Evolutionary conservation across 2,113 vertebrate genomes (phyloP), one percentile per base, ranked within the genome.

Genomic region (Ceyx cyanopectus): DNA sequence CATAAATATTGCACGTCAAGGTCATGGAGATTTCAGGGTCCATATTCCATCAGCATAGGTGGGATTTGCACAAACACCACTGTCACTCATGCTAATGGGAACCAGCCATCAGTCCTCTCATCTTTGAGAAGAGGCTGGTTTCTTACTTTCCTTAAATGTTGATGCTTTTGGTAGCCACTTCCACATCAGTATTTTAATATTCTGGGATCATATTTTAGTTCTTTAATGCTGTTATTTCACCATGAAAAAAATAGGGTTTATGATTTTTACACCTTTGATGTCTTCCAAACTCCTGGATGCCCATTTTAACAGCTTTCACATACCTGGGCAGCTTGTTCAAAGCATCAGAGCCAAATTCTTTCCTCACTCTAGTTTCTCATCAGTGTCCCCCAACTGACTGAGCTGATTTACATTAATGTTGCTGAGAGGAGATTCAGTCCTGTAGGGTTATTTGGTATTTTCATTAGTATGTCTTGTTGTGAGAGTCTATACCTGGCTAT

Each of bases 21-120:
- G 93, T 96, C 97, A 96, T 14, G 30, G 88, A 92, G 80, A 96
- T 95, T 90, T 92, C 65, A 76, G 92, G 86, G 87, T 91, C 89
- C 75, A 7, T 77, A 84, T 97, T 89, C 92, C 70, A 78, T 89
- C 90, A 56, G 46, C 61, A 89, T 90, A 75, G 51, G 32, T 90
- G 92, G 86, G 92, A 94, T 94, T 94, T 95, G 82, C 88, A 92
- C 72, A 22, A 94, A 58, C 70, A 81, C 62, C 40, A 26, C 66
- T 92, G 90, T 85, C 88, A 75, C 14, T 79, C 67, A 62, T 60
- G 40, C 51, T 87, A 58, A 80, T 74, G 43, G 70, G 57, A 78
- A 43, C 46, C 54, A 76, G 63, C 66, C 22, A 2, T 89, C 54
- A 80, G 3, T 86, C 23, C 34, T 50, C 7, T 66, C 30, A 14